Evolutionary conservation across 2,888 invertebrate genomes (phyloP).

Genomic region (Epistrophella euchroma): DNA sequence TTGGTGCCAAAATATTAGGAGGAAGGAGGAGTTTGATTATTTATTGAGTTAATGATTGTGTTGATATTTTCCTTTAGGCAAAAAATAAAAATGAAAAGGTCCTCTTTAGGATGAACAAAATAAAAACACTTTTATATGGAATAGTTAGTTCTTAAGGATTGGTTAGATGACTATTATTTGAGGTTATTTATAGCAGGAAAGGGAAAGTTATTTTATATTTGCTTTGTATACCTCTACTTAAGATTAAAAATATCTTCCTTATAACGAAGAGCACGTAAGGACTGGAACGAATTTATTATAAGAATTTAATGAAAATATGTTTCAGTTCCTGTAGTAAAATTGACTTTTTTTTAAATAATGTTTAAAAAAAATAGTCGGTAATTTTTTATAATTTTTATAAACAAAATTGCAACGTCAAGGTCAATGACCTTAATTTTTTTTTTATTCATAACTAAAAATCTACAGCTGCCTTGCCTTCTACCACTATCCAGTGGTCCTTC

Average conservation of each 20-base stretch:
- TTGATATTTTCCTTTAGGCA: not conserved
- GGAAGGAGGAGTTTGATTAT: not conserved
- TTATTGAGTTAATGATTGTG: slow-evolving; percentile 8
- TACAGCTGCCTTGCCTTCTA: too few relatives aligned
- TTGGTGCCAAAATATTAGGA: slow-evolving; percentile 13
- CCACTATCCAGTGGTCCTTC: too few relatives aligned
- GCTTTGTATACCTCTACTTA: not conserved
- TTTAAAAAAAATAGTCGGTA: too few relatives aligned
- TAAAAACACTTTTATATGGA: not conserved
- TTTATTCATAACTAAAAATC: too few relatives aligned
- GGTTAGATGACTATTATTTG: not conserved
- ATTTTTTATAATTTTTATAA: too few relatives aligned
- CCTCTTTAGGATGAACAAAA: not conserved
- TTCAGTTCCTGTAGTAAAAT: too few relatives aligned
- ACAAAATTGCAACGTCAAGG: too few relatives aligned
- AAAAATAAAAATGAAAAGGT: not conserved
- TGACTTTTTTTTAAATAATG: too few relatives aligned
- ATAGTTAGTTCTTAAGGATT: not conserved
- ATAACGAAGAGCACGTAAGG: not conserved
- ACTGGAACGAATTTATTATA: not conserved
- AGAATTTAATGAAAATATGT: too few relatives aligned
- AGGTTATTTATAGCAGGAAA: not conserved
- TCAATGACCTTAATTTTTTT: too few relatives aligned
- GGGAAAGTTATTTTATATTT: not conserved
- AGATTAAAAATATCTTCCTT: not conserved